Evolutionary conservation across 1,140 invertebrate species (phyloP).

Genomic region (Oncopodura yosiiana): DNA sequence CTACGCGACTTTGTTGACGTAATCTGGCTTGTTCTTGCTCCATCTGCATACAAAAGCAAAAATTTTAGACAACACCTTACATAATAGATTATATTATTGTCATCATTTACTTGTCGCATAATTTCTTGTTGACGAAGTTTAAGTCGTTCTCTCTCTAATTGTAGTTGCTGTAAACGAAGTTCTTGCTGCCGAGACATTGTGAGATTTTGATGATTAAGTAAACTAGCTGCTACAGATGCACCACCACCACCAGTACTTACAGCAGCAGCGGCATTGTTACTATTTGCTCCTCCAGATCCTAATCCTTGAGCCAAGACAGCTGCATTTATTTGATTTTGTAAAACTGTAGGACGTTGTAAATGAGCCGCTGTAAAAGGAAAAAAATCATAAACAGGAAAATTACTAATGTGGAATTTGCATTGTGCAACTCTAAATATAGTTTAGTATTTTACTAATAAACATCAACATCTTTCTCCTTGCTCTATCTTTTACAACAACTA

Average conservation of each 20-base stretch:
- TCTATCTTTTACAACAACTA: no score
- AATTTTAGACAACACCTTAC: neutral
- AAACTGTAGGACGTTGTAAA: conserved; percentile 57
- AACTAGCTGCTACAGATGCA: neutral
- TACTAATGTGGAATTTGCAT: neutral
- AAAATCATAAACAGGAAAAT: conserved; percentile 8
- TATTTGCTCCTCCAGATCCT: conserved; percentile 10
- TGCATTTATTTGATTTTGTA: conserved; percentile 42
- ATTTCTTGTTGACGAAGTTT: conserved; percentile 82
- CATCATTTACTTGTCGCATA: conserved; percentile 56
- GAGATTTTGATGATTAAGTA: neutral
- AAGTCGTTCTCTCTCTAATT: conserved; percentile 74
- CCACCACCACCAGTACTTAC: conserved; percentile 13
- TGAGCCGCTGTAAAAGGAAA: conserved; percentile 52
- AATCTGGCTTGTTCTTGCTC: conserved; percentile 35
- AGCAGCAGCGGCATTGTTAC: conserved; percentile 15
- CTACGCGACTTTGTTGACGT: conserved; percentile 32
- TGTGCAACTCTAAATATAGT: no score
- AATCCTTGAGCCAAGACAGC: conserved; percentile 33
- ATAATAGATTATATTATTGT: neutral
- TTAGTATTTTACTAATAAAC: no score
- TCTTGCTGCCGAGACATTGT: conserved; percentile 57
- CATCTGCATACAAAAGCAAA: conserved; percentile 24
- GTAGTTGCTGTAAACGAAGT: conserved; percentile 65
- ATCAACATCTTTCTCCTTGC: no score